Evolutionary conservation across 2,113 vertebrate genomes (phyloP).

Genomic region (Alligator mississippiensis): DNA sequence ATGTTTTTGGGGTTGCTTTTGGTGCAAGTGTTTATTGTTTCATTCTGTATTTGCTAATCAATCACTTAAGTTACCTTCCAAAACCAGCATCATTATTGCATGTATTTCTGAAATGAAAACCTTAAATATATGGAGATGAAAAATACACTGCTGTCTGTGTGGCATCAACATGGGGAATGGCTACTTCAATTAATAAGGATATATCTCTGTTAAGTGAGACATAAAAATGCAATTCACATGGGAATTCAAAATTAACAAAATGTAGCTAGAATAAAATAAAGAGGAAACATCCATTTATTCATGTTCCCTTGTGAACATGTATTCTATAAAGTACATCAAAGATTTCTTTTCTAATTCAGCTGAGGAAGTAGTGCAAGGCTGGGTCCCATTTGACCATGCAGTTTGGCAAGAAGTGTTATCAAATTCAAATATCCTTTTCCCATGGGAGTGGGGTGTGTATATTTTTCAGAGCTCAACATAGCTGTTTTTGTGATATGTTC

Average conservation of each 20-base stretch:
- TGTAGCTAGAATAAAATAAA: conserved; percentile 42
- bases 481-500: conserved; percentile 44
- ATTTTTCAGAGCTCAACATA: background rate
- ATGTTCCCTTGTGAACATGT: conserved; percentile 17
- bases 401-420: background rate
- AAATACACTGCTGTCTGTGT: background rate
- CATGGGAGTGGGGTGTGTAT: background rate
- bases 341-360: conserved; percentile 48
- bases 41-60: background rate
- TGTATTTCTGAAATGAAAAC: conserved; percentile 7
- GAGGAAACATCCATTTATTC: conserved; percentile 40
- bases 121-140: conserved; percentile 3
- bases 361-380: conserved; percentile 4
- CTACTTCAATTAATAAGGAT: conserved; percentile 53
- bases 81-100: background rate
- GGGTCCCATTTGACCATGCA: conserved; percentile 32
- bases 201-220: conserved; percentile 31
- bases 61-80: background rate
- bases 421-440: conserved; percentile 22
- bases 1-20: background rate
- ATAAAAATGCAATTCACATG: conserved; percentile 10
- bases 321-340: conserved; percentile 30
- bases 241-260: conserved; percentile 66
- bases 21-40: background rate
- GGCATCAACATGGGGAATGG: conserved; percentile 15